Conservation (phyloP, 1,140 invertebrate species). For the Pseudomyrmex pallidus region DNA sequence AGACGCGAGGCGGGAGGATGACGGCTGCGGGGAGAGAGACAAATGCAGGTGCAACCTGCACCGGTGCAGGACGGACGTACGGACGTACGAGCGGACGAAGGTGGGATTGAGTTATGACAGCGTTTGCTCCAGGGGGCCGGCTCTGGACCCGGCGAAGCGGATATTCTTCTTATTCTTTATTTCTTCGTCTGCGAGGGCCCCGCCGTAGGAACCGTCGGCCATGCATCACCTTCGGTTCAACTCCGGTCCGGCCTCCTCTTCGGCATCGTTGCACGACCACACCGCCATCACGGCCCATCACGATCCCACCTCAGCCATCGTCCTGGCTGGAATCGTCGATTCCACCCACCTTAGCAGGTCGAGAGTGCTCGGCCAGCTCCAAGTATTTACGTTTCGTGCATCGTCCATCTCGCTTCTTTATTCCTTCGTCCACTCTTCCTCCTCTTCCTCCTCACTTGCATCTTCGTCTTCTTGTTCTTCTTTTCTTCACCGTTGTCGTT, state of each 20-base stretch:
- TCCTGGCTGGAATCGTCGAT: constrained; percentile 74
- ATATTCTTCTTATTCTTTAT: constrained; percentile 84
- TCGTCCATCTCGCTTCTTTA: constrained; percentile 56
- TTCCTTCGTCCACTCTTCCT: constrained; percentile 19
- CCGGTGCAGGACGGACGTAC: constrained; percentile 71
- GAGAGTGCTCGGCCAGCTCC: constrained; percentile 44
- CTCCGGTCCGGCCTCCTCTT: constrained; percentile 82
- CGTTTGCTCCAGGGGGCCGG: constrained; percentile 84
- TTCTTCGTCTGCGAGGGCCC: constrained; percentile 76
- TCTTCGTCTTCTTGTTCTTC: constrained; percentile 48
- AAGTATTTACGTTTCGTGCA: constrained; percentile 63
- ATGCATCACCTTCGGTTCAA: constrained; percentile 84
- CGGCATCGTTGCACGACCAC: constrained; percentile 75
- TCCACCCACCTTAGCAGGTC: constrained; percentile 75
- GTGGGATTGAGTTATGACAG: constrained; percentile 86
- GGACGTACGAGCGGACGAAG: constrained; percentile 78
- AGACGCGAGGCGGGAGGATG: constrained; percentile 27
- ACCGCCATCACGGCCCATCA: constrained; percentile 81
- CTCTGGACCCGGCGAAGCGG: constrained; percentile 78
- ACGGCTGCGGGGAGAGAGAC: constrained; percentile 53
- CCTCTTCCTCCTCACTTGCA: constrained; percentile 12
- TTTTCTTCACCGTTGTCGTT: constrained; percentile 54
- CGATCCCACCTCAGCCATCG: constrained; percentile 79
- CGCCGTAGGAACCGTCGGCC: constrained; percentile 82
- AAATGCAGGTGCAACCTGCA: constrained; percentile 76